phyloP scores from a whole-genome alignment of 2,888 invertebrate species.

The Dasypolia templi region DNA sequence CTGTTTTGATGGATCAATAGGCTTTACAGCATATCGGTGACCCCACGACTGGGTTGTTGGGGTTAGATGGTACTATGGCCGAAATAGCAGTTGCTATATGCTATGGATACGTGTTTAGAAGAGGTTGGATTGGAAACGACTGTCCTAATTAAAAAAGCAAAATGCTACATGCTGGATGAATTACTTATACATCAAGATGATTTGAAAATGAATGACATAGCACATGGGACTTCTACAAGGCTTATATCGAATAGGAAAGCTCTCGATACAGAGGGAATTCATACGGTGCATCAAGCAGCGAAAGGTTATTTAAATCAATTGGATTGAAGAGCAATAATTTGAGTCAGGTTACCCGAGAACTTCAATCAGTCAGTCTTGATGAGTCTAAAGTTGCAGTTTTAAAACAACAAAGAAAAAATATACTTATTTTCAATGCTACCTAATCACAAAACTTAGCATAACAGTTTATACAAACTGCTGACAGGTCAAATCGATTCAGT shows the following conservation, averaged over 20 bases:
- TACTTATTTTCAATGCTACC: neutral
- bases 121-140: neutral
- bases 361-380: neutral
- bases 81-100: neutral
- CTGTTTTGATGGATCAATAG: constrained; percentile 48
- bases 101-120: neutral
- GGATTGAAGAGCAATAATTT: constrained; percentile 14
- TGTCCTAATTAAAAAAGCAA: neutral
- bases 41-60: neutral
- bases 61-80: neutral
- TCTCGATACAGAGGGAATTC: neutral
- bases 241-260: neutral
- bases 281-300: neutral
- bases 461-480: constrained; percentile 31
- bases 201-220: no score
- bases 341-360: neutral
- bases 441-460: constrained; percentile 26
- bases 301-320: constrained; percentile 19
- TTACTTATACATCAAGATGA: neutral
- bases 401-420: constrained; percentile 3
- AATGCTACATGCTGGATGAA: neutral
- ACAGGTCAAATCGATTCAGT: constrained; percentile 37
- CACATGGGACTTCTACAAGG: neutral
- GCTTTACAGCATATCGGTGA: neutral
- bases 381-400: neutral